Evolutionary conservation across 2,888 invertebrate genomes (phyloP), one percentile per base, ranked within the genome.

Genomic region (Drosophila yooni): DNA sequence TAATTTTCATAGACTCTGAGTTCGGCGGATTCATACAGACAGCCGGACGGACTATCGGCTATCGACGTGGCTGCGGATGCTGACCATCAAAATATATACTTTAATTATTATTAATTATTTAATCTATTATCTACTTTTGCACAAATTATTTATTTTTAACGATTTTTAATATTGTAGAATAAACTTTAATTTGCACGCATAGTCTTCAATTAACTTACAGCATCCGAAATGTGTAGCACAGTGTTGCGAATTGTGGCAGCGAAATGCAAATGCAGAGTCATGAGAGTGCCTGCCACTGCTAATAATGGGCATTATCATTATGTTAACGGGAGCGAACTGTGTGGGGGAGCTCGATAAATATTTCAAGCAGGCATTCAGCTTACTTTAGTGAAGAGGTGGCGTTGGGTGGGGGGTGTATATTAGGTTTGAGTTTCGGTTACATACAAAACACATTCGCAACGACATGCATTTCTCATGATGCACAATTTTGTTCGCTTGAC

Each of bases 391-490:
- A n/a, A 8, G 46, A 25, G 15, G 2, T 25, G 21, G 15, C 2
- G 21, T 1, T 13, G 53, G 18, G 8, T 0, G 11, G 27, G 21
- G 54, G 10, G 51, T 46, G 74, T 66, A 60, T 54, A 57, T 61
- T 53, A 25, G 64, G 70, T 21, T 53, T 54, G 34, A 70, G 69
- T 50, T 76, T 68, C 15, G 40, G 58, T 76, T 63, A 52, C 76
- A 40, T 52, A 27, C 63, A 59, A n/a, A n/a, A 43, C 38, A 67
- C 48, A 31, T 33, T 34, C 31, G 62, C 38, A 48, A 27, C 62
- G 71, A 72, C 89, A 89, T 85, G 89, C 79, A 85, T 85, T 83
- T 83, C 88, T 83, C 88, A 85, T 89, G 84, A 89, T 87, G 84
- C 74, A 76, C 76, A 86, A 83, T 89, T 89, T 87, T 81, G 89